Evolutionary conservation across 2,888 invertebrate genomes (phyloP).

Genomic region (Heliconius aoede): DNA sequence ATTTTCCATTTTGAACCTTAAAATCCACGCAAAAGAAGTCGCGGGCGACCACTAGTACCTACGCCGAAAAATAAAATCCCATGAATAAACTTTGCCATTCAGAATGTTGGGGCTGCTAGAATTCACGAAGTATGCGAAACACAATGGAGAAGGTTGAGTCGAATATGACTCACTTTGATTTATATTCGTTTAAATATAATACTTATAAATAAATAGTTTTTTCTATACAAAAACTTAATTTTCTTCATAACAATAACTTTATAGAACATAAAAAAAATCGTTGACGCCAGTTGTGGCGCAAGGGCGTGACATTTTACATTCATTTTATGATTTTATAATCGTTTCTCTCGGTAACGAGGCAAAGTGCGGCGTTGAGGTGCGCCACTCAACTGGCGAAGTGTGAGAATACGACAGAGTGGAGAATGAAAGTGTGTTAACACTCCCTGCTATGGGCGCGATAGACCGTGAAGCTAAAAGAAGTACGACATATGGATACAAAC

Average conservation of each 20-base stretch:
- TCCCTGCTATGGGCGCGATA: too few relatives aligned
- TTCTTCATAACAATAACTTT: too few relatives aligned
- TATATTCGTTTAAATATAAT: conserved; percentile 3
- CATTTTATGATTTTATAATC: too few relatives aligned
- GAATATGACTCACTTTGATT: conserved; percentile 17
- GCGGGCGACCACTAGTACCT: background rate
- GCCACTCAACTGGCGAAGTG: background rate
- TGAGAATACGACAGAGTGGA: too few relatives aligned
- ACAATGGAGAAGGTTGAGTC: conserved; percentile 19
- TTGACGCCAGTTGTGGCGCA: background rate
- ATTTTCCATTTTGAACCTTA: background rate
- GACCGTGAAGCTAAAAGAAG: too few relatives aligned
- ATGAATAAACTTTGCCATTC: conserved; percentile 11
- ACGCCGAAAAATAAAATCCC: background rate
- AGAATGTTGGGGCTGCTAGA: conserved; percentile 22
- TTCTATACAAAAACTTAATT: background rate
- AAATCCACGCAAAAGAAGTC: background rate
- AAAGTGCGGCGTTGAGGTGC: background rate
- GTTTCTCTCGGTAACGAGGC: background rate
- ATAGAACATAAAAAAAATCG: background rate
- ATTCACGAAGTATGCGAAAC: conserved; percentile 12
- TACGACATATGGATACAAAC: too few relatives aligned
- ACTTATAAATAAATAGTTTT: background rate
- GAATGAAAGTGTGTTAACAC: too few relatives aligned
- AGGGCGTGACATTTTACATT: too few relatives aligned